Conservation (phyloP, 2,113 vertebrate species). For the Eudyptes chrysolophus region DNA sequence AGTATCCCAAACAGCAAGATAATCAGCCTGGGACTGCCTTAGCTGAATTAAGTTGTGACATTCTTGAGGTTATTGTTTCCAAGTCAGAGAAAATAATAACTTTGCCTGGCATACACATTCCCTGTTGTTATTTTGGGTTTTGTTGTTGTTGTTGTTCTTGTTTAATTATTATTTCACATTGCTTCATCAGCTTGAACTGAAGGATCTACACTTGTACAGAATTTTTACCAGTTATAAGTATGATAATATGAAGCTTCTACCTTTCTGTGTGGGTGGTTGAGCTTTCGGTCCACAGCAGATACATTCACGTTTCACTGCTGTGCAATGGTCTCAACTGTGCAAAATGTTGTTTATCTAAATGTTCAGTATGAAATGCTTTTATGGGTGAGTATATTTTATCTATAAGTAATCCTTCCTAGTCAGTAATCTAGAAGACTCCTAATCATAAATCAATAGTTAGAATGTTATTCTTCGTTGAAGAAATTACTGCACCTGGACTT, state of each 20-base stretch:
- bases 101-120: background rate
- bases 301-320: background rate
- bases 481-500: background rate
- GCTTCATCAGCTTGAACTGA: background rate
- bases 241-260: background rate
- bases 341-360: background rate
- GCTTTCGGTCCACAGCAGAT: background rate
- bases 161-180: background rate
- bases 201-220: background rate
- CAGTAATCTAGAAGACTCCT: background rate
- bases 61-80: background rate
- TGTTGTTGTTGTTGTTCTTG: too few species aligned
- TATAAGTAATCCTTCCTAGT: background rate
- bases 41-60: background rate
- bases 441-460: background rate
- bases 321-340: background rate
- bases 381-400: background rate
- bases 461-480: background rate
- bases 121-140: background rate
- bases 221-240: background rate
- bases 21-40: background rate
- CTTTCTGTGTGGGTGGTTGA: background rate
- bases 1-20: background rate
- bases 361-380: background rate
- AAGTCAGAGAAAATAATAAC: background rate